Evolutionary conservation across 2,888 invertebrate genomes (phyloP), one percentile per base, ranked within the genome.

Genomic region (Tetrapedia diversipes): DNA sequence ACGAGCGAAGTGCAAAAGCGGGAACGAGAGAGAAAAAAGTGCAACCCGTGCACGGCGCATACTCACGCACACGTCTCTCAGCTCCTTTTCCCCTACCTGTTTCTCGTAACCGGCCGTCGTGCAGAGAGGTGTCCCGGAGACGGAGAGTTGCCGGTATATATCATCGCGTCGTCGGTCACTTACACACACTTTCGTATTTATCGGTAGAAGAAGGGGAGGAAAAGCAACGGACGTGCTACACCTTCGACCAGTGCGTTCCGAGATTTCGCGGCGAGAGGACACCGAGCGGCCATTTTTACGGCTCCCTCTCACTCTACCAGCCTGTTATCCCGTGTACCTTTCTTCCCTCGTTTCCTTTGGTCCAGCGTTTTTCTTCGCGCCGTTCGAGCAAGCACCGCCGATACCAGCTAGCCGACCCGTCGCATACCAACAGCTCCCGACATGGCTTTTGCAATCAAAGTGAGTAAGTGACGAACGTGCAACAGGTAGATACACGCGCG

Each of bases 261-360:
- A 84, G 90, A 87, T 88, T 88, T 89, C 86, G 80, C 74, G 72
- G 86, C 61, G 89, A 84, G 77, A 88, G 87, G 87, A 82, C 59
- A 68, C 45, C 43, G 54, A 59, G 4, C 24, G 16, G 10, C 6
- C 24, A 29, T n/a, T 37, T 49, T 29, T 32, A 49, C n/a, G 16
- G 10, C 22, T 14, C 27, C 37, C 19, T 0, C 4, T 37, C 19
- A 29, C n/a, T 11, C 8, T 32, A 34, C 14, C 19, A n/a, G n/a
- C 1, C 14, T 2, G 10, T 34, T 16, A n/a, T 4, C 10, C 4
- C 10, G 34, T n/a, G 6, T 3, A 29, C 37, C 6, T 4, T 19
- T 39, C n/a, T 27, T 41, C 4, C 14, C 22, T 19, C 43, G 11
- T 22, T 41, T 7, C n/a, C 45, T 4, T n/a, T 22, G 27, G 14